These are phyloP conservation scores for Agonopterix alstromeriana DNA, from an alignment of 2,888 invertebrate species.

Conservation along the genomic window DNA sequence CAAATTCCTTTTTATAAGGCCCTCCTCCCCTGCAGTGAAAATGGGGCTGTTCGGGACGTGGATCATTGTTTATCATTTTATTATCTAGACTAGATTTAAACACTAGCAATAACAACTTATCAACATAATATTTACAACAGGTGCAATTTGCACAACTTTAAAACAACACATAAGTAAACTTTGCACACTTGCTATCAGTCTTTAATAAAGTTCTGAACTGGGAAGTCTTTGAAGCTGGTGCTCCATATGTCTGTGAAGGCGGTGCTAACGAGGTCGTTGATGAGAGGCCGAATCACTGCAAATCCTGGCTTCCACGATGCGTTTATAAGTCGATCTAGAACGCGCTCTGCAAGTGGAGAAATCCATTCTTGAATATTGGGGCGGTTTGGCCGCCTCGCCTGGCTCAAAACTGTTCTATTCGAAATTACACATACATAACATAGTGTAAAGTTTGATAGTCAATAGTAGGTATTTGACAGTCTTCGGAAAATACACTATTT, in stretches of 20 bases:
- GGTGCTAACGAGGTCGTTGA: conserved; percentile 88
- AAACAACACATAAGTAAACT: not conserved
- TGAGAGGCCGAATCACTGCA: conserved; percentile 83
- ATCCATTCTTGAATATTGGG: not conserved
- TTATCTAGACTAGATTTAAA: too few species aligned
- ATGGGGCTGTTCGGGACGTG: too few species aligned
- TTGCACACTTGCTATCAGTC: conserved; percentile 21
- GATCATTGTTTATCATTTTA: too few species aligned
- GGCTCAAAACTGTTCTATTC: too few species aligned
- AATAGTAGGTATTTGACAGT: too few species aligned
- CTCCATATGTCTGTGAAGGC: conserved; percentile 91
- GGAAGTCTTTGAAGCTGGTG: conserved; percentile 84
- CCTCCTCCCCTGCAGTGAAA: too few species aligned
- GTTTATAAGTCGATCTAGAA: conserved; percentile 87
- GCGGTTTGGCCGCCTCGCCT: too few species aligned
- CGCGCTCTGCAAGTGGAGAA: conserved; percentile 67
- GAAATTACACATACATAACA: too few species aligned
- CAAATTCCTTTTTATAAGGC: too few species aligned
- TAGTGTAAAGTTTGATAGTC: too few species aligned
- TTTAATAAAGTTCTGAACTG: conserved; percentile 80
- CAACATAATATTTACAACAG: not conserved
- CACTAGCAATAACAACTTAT: too few species aligned
- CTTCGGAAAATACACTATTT: too few species aligned
- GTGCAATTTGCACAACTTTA: not conserved
- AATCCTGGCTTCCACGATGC: conserved; percentile 89